These are phyloP conservation scores for Heliconius ethilla DNA, from an alignment of 2,888 invertebrate species.

Conservation along the genomic window DNA sequence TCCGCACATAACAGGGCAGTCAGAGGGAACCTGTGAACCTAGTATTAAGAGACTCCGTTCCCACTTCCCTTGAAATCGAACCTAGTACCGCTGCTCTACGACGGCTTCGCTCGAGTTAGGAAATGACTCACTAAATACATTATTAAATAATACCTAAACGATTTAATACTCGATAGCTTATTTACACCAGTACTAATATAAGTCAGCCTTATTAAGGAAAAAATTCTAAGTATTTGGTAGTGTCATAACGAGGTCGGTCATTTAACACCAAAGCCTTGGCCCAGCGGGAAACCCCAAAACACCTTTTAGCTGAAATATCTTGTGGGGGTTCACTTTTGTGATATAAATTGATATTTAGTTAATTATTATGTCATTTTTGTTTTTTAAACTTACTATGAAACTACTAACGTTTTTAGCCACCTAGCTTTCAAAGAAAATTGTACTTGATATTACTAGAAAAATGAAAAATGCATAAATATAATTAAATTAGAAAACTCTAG, in stretches of 20 bases:
- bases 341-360: neutral
- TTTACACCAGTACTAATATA: constrained; percentile 4
- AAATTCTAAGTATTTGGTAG: neutral
- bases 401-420: no score
- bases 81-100: no score
- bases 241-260: neutral
- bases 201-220: neutral
- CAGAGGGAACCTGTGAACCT: no score
- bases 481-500: constrained; percentile 13
- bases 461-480: no score
- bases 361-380: neutral
- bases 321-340: neutral
- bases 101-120: no score
- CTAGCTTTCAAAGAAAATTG: neutral
- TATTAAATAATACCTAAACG: neutral
- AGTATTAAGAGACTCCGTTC: no score
- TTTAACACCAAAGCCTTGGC: neutral
- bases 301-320: neutral
- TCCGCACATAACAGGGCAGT: no score
- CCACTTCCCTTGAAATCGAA: no score
- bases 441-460: neutral
- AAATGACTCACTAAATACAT: no score
- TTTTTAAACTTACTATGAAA: no score
- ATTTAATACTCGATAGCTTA: constrained; percentile 3
- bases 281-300: constrained; percentile 15